Percentiles rank a stretch among this genome's conserved stretches.
These are phyloP conservation scores for Danio tinwini DNA, from an alignment of 2,797 vertebrate species.

Conservation along the genomic window DNA sequence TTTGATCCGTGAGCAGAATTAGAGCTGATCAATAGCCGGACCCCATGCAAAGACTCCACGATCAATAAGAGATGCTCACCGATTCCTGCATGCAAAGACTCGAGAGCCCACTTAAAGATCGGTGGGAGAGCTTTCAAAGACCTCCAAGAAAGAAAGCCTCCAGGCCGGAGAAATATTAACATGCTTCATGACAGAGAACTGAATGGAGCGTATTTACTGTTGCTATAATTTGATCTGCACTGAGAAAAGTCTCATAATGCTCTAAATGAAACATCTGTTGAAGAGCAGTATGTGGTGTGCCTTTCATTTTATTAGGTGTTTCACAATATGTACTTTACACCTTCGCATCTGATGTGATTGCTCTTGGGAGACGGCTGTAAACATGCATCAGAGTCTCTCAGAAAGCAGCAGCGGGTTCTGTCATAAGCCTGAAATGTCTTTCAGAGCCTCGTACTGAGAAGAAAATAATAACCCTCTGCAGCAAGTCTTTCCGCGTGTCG, in stretches of 20 bases:
- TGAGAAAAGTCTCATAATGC: slow-evolving; percentile 6
- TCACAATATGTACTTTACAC: slow-evolving; percentile 23
- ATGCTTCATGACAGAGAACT: slow-evolving; percentile 5
- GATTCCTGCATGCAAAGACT: slow-evolving; percentile 32
- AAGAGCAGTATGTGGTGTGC: not conserved
- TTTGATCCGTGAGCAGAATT: slow-evolving; percentile 48
- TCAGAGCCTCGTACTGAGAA: slow-evolving; percentile 15
- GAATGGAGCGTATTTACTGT: not conserved
- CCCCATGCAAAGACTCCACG: slow-evolving; percentile 23
- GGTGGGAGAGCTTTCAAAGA: not conserved
- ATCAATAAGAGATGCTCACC: slow-evolving; percentile 43
- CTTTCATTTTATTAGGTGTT: slow-evolving; percentile 10
- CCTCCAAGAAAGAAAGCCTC: slow-evolving; percentile 4
- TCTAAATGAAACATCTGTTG: slow-evolving; percentile 6
- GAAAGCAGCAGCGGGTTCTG: slow-evolving; percentile 27
- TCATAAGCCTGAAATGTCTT: slow-evolving; percentile 35
- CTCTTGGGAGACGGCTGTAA: slow-evolving; percentile 42
- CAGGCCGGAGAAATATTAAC: slow-evolving; percentile 4
- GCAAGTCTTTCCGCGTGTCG: slow-evolving; percentile 9
- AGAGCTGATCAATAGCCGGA: slow-evolving; percentile 52
- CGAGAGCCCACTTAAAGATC: slow-evolving; percentile 30
- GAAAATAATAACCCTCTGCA: slow-evolving; percentile 43
- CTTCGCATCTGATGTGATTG: slow-evolving; percentile 34
- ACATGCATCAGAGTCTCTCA: slow-evolving; percentile 31
- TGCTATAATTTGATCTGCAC: slow-evolving; percentile 5